A percentile compares a stretch with the other conserved stretches of the same genome.
Conservation (phyloP, 2,888 invertebrate species). For the Timema podura region DNA sequence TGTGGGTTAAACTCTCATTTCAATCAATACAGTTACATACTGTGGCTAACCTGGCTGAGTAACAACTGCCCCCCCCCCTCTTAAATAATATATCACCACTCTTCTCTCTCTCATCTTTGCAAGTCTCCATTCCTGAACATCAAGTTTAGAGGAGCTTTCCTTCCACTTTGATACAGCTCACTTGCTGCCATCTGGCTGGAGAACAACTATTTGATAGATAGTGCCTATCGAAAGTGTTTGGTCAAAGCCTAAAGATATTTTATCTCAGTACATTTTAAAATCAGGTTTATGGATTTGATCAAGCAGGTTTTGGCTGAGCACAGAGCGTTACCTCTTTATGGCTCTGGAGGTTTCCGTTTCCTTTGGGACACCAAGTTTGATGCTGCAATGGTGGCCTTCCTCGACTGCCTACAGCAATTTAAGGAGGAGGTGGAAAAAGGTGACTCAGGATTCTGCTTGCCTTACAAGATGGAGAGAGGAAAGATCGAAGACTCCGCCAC, state of each 20-base stretch:
- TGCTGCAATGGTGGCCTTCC: constrained; percentile 92
- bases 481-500: constrained; percentile 88
- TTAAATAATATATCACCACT: too few relatives aligned
- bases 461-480: constrained; percentile 89
- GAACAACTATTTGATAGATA: too few relatives aligned
- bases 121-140: too few relatives aligned
- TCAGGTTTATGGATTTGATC: constrained; percentile 13
- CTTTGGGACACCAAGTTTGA: constrained; percentile 93
- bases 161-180: too few relatives aligned
- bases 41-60: too few relatives aligned
- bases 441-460: constrained; percentile 83
- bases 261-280: not conserved
- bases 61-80: too few relatives aligned
- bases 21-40: too few relatives aligned
- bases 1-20: too few relatives aligned
- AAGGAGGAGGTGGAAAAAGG: constrained; percentile 89
- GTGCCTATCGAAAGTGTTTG: not conserved
- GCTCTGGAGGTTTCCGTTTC: constrained; percentile 89
- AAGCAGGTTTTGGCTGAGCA: constrained; percentile 61
- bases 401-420: constrained; percentile 93
- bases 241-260: not conserved
- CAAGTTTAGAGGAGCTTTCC: too few relatives aligned
- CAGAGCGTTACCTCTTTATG: constrained; percentile 79
- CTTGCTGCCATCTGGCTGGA: too few relatives aligned
- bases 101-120: too few relatives aligned